Evolutionary conservation across 2,888 invertebrate species (phyloP), one percentile per base, ranked within the genome.

Genomic region (Synergus gifuensis): DNA sequence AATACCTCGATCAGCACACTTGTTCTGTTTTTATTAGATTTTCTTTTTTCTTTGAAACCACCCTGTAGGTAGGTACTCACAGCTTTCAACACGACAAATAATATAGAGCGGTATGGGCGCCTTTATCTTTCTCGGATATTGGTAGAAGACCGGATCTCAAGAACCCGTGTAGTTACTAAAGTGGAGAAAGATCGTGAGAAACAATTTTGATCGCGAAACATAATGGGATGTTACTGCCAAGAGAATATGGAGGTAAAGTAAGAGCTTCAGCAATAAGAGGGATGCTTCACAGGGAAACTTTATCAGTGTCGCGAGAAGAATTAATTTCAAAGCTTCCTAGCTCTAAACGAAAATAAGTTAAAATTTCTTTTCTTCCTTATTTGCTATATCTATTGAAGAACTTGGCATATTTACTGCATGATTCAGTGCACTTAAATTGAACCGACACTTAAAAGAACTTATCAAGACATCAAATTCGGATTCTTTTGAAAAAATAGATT

Each of bases 191-290:
- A 64, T 64, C 63, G 63, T 40, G 63, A 64, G 63, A 64, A 64
- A 64, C 63, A 64, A 64, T 64, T 64, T 64, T 22, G 63, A 36
- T 64, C 63, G 63, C 63, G 63, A 64, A 64, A 64, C 63, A 64
- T 64, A 64, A 64, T 64, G 40, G 62, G 63, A 64, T 12, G 63
- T 64, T 64, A 64, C 63, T 64, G 63, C 36, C 40, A 64, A 16
- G 40, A 28, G 36, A 64, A 28, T n/a, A 63, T 64, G 16, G 63
- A 64, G 63, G 36, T 64, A 40, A 64, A 64, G 28, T 36, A 64
- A 64, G 16, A 11, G 63, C 36, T 64, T 64, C n/a, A 14, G 63
- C 28, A 64, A 64, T 64, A 64, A 28, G 22, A 64, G 63, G 16
- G 63, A 40, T 64, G 36, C 12, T 40, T 40, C 22, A 28, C 36